Conservation (phyloP, 2,113 vertebrate genomes). For the Apteryx owenii region DNA sequence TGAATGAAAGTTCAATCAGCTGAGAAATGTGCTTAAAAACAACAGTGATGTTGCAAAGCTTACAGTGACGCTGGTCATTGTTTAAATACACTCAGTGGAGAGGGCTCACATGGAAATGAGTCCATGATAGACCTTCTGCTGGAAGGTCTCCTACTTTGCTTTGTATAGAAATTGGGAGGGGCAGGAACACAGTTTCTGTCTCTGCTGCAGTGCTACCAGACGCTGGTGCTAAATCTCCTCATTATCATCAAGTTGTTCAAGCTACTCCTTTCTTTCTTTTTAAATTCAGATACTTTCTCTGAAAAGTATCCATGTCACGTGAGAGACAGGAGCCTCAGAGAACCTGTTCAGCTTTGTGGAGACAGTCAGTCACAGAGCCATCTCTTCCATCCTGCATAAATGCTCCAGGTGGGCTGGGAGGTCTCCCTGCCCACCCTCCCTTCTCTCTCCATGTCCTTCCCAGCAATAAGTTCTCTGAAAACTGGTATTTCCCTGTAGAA, state of each 20-base stretch:
- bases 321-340: not conserved
- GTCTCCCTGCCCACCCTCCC: not conserved
- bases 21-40: not conserved
- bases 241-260: not conserved
- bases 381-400: not conserved
- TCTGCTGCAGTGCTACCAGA: not conserved
- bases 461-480: not conserved
- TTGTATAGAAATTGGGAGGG: not conserved
- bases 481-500: not conserved
- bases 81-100: not conserved
- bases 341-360: not conserved
- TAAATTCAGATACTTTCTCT: not conserved
- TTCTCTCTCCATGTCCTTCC: not conserved
- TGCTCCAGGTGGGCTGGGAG: not conserved
- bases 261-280: not conserved
- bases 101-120: accelerated
- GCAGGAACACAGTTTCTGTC: not conserved
- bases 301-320: not conserved
- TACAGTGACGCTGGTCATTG: not conserved
- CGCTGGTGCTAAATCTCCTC: not conserved
- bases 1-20: not conserved
- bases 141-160: not conserved
- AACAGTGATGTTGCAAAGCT: not conserved
- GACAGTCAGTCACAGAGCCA: accelerated
- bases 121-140: accelerated